Conservation (phyloP, 1,140 invertebrate genomes). For the Drosophila simulans region DNA sequence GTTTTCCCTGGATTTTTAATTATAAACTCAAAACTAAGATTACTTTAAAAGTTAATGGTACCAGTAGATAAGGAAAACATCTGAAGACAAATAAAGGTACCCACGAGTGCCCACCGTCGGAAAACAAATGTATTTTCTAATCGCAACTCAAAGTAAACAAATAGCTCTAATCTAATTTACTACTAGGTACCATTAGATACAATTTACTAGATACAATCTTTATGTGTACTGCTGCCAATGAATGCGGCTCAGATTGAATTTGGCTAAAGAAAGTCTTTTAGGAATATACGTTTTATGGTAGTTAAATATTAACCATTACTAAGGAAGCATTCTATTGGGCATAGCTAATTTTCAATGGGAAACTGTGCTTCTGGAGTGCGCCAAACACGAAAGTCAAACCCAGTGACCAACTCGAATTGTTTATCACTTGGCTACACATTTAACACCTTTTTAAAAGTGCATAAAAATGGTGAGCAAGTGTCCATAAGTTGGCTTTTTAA, state of each 20-base stretch:
- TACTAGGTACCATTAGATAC: not conserved
- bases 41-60: not conserved
- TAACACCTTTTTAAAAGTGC: constrained; percentile 8
- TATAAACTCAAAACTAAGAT: too few species aligned
- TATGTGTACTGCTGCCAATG: not conserved
- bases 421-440: constrained; percentile 6
- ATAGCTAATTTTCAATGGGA: not conserved
- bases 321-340: too few species aligned
- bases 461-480: constrained; percentile 1
- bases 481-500: constrained; percentile 20
- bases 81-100: not conserved
- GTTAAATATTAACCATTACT: too few species aligned
- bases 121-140: constrained; percentile 9
- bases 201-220: not conserved
- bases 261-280: too few species aligned
- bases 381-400: not conserved
- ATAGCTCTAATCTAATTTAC: not conserved
- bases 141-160: not conserved
- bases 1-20: too few species aligned
- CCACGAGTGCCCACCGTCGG: not conserved
- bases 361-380: not conserved
- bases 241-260: too few species aligned
- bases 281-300: too few species aligned
- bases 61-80: not conserved
- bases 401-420: constrained; percentile 7